Percentiles rank a stretch among this genome's conserved stretches.
Conservation (phyloP, 2,888 invertebrate species). For the Tiphia femorata region DNA sequence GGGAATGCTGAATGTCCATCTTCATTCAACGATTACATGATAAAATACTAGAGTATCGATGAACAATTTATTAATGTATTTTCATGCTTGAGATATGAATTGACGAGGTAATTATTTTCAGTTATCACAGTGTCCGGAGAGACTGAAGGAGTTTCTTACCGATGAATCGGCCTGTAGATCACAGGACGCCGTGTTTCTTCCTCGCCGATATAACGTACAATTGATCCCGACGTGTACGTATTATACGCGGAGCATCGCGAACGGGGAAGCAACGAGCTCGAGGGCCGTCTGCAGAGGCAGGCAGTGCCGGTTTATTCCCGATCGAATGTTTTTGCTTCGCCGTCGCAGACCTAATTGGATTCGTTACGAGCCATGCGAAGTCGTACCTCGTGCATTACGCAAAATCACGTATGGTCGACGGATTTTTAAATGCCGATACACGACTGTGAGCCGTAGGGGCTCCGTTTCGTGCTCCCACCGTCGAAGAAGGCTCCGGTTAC, state of each 20-base stretch:
- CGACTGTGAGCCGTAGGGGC: neutral
- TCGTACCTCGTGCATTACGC: constrained; percentile 27
- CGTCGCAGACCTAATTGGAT: constrained; percentile 57
- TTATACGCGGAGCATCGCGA: constrained; percentile 26
- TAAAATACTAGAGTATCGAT: no score
- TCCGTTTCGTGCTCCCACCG: neutral
- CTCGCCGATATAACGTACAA: constrained; percentile 38
- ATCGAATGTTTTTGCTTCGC: constrained; percentile 57
- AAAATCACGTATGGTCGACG: constrained; percentile 26
- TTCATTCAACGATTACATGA: no score
- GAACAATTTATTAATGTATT: no score
- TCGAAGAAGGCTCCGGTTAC: no score
- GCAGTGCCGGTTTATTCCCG: constrained; percentile 54
- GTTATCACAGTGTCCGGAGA: no score
- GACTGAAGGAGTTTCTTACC: no score
- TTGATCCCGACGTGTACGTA: constrained; percentile 38
- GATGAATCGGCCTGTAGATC: constrained; percentile 30
- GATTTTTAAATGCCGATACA: constrained; percentile 16
- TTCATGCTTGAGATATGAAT: no score
- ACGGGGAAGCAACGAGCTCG: constrained; percentile 33
- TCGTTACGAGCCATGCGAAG: constrained; percentile 39
- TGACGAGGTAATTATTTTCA: no score
- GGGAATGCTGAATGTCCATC: no score
- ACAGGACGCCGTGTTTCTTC: constrained; percentile 28
- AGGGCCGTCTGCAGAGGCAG: constrained; percentile 22